phyloP scores from a whole-genome alignment of 1,140 invertebrate species.

The Danaus melanippus region DNA sequence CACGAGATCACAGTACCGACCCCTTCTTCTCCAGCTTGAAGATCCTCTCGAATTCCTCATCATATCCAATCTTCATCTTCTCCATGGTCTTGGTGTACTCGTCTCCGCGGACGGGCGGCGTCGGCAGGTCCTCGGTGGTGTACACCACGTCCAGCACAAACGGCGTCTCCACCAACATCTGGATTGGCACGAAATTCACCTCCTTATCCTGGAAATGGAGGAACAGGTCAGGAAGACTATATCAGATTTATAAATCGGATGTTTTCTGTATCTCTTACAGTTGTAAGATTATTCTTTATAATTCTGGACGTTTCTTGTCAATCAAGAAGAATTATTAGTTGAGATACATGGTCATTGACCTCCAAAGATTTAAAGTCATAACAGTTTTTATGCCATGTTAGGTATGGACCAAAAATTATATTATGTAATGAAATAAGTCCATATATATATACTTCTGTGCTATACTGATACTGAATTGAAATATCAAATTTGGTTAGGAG shows the following conservation, averaged over 20 bases:
- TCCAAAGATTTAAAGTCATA: no score
- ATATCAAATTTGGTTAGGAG: no score
- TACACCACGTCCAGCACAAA: constrained; percentile 90
- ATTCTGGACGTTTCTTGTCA: no score
- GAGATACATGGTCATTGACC: no score
- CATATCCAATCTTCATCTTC: constrained; percentile 75
- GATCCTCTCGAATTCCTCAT: constrained; percentile 80
- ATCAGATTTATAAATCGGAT: not conserved
- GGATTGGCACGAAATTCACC: constrained; percentile 88
- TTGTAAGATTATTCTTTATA: no score
- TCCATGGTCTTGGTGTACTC: constrained; percentile 76
- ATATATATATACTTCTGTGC: no score
- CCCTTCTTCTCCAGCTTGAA: constrained; percentile 82
- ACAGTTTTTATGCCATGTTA: no score
- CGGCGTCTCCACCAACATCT: constrained; percentile 85
- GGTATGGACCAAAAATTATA: no score
- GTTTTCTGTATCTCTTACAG: no score
- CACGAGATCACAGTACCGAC: constrained; percentile 25
- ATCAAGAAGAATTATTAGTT: no score
- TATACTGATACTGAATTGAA: no score
- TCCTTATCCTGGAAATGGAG: constrained; percentile 53
- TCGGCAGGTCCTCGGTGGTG: constrained; percentile 76
- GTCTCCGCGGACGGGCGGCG: constrained; percentile 51
- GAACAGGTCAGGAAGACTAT: not conserved
- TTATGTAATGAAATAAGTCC: no score